Conservation (phyloP, 2,113 vertebrate species). For the Cyrtonyx montezumae region DNA sequence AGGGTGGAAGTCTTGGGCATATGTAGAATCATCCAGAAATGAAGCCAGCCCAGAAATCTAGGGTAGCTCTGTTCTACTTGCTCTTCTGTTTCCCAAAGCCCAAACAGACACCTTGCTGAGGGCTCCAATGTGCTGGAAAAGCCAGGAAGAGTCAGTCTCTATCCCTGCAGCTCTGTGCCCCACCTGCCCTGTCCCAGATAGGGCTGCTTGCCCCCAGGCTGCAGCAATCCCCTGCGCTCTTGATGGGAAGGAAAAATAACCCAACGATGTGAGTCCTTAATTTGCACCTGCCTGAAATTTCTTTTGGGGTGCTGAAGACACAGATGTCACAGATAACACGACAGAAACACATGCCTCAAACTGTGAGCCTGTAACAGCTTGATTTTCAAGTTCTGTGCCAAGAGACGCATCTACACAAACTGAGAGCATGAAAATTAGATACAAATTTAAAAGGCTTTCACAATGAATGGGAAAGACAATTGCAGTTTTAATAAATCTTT, state of each 20-base stretch:
- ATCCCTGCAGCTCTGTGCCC: background rate
- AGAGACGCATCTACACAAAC: background rate
- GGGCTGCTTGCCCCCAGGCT: background rate
- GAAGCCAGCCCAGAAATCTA: background rate
- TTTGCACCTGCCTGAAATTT: background rate
- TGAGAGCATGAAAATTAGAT: background rate
- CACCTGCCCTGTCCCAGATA: background rate
- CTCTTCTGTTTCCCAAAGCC: background rate
- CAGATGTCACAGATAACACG: rapidly evolving
- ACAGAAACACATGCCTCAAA: background rate
- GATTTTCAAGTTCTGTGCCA: rapidly evolving
- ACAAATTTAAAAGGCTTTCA: background rate
- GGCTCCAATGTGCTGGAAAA: background rate
- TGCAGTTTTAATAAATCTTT: rapidly evolving
- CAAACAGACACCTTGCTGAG: rapidly evolving
- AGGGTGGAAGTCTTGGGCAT: background rate
- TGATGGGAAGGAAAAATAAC: too few relatives aligned
- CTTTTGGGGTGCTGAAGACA: background rate
- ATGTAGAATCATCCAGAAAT: rapidly evolving
- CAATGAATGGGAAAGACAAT: background rate
- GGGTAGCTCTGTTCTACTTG: background rate
- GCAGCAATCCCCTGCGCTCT: background rate
- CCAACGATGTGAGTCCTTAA: background rate
- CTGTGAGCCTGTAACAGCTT: background rate
- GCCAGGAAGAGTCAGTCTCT: rapidly evolving